These are phyloP conservation scores for Astreopora myriophthalma DNA, from an alignment of 64 coral and sea anemone species.

Conservation along the genomic window DNA sequence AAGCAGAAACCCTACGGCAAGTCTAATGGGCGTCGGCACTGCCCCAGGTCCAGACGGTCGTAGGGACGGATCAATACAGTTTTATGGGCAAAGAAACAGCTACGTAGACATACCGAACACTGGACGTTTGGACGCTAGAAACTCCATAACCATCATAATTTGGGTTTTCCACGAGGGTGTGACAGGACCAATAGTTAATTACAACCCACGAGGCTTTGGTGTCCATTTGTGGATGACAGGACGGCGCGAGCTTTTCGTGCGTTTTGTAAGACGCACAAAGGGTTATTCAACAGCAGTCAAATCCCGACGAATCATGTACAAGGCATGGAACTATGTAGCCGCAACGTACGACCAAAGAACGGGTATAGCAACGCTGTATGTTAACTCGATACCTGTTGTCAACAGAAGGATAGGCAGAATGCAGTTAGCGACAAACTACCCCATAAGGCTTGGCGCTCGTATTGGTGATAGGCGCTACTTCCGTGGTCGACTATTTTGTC, in stretches of 20 bases:
- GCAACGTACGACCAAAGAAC: conserved; percentile 57
- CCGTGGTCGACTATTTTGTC: conserved; percentile 75
- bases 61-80: conserved; percentile 48
- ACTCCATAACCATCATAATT: conserved; percentile 64
- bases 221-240: conserved; percentile 54
- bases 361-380: conserved; percentile 53
- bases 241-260: conserved; percentile 30
- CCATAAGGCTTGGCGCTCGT: conserved; percentile 71
- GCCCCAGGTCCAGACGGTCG: conserved; percentile 61
- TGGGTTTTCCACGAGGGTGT: conserved; percentile 59
- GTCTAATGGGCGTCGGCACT: background rate
- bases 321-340: conserved; percentile 84
- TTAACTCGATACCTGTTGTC: conserved; percentile 60
- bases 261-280: conserved; percentile 33
- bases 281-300: conserved; percentile 15
- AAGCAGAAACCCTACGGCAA: conserved; percentile 48
- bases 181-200: conserved; percentile 52
- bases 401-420: conserved; percentile 57
- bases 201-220: conserved; percentile 10
- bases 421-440: conserved; percentile 68
- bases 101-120: conserved; percentile 58
- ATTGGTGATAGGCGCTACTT: conserved; percentile 56
- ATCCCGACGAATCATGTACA: conserved; percentile 28
- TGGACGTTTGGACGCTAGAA: conserved; percentile 13
- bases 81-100: conserved; percentile 44